Base-by-base conservation (phyloP, 2,797 vertebrate genomes). In the Eupleurogrammus muticus region DNA sequence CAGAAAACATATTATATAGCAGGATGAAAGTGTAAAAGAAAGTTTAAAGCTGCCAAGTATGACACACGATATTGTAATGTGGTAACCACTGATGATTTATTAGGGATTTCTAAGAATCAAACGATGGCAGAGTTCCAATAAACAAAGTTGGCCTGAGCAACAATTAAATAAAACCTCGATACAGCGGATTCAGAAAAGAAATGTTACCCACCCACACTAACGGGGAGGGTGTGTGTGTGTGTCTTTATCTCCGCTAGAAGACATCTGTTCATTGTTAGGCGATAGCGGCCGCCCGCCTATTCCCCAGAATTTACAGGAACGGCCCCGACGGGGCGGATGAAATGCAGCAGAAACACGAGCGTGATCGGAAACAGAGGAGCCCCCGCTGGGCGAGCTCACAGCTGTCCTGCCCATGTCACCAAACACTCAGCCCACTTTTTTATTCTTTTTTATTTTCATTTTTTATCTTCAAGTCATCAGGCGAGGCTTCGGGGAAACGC, bases 181-280 rank as follows among this genome's bases (percentile, higher is more conserved):
- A 9, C 7, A 36, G 19, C 38, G 4, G 52, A 34, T 42, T 40
- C 32, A 24, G 51, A 77, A 57, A 52, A 23, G 49, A 38, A n/a
- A 28, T 28, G 28, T 28, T 3, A 28, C 14, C 70, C 71, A 69
- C 63, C 46, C 56, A 64, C 67, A 28, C 62, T 60, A 70, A 57
- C 67, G 19, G 48, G 57, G 55, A 72, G 89, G 79, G 82, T 67
- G 71, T 77, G 40, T 44, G 82, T 67, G 71, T 77, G 40, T 44
- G 53, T 71, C 62, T 64, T 50, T 80, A 60, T 71, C 78, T 79
- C 58, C 58, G 67, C 75, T 36, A 16, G 12, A 59, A 87, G 70
- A 90, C 90, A 93, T 92, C 88, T 92, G 92, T 81, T 93, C 83
- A 89, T 89, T 89, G 89, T 93, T 91, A 90, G 55, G 66, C 24